Conservation (phyloP, 1,140 invertebrate species). For the Anoplolepis gracilipes region DNA sequence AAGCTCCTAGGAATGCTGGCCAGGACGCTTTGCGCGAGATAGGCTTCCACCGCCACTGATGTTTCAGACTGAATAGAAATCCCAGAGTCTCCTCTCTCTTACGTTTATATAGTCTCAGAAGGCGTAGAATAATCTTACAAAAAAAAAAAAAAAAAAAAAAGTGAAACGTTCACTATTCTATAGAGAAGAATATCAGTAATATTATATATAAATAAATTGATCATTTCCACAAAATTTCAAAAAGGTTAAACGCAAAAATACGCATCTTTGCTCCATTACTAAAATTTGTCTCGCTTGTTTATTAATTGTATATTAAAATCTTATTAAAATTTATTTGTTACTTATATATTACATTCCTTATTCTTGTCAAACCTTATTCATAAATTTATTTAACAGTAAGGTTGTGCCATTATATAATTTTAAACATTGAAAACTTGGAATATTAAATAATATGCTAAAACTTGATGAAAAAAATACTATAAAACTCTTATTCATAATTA, state of each 20-base stretch:
- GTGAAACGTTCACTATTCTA: neutral
- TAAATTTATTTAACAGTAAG: no score
- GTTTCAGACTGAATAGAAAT: conserved; percentile 51
- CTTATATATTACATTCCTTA: neutral
- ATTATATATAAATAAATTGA: neutral
- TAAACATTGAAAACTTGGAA: neutral
- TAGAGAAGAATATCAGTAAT: neutral
- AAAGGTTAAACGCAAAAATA: neutral
- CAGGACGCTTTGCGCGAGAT: conserved; percentile 46
- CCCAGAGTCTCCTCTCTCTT: conserved; percentile 5
- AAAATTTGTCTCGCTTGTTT: no score
- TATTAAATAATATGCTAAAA: neutral
- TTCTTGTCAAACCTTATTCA: no score
- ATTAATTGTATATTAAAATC: no score
- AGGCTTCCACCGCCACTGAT: conserved; percentile 16
- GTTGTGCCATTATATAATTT: no score
- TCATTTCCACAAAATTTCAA: neutral
- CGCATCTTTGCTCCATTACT: no score
- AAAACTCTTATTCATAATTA: neutral
- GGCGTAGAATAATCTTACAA: conserved; percentile 21
- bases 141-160: no score
- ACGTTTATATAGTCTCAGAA: conserved; percentile 26
- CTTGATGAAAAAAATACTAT: neutral
- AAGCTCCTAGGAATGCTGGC: conserved; percentile 40
- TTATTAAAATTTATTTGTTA: neutral